phyloP scores from a whole-genome alignment of 2,113 vertebrate species.

The Mirza zaza region DNA sequence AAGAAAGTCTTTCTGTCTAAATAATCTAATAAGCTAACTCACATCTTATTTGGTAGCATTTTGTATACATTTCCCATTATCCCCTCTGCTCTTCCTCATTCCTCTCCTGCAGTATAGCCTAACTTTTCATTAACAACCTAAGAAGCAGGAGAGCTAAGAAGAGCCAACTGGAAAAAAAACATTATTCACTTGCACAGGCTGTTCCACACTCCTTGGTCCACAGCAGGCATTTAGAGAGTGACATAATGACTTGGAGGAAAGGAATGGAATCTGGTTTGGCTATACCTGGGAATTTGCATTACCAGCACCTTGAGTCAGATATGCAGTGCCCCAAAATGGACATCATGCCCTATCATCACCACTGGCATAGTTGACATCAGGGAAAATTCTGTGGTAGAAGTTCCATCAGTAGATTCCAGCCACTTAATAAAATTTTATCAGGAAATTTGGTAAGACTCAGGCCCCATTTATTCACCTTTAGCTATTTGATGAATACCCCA shows the following conservation, averaged over 20 bases:
- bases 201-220: background rate
- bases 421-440: background rate
- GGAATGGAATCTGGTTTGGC: background rate
- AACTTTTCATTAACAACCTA: background rate
- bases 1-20: background rate
- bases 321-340: background rate
- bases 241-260: background rate
- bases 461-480: background rate
- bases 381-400: background rate
- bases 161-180: background rate
- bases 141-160: background rate
- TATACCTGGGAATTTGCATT: background rate
- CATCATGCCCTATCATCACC: background rate
- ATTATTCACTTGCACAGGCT: background rate
- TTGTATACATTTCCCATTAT: background rate
- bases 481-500: background rate
- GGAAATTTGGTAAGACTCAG: background rate
- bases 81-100: background rate
- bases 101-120: accelerated
- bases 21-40: background rate
- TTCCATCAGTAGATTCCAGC: background rate
- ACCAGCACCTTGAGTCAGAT: background rate
- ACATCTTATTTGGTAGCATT: background rate
- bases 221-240: background rate
- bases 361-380: background rate